Conservation (phyloP, 2,113 vertebrate genomes). For the Thryonomys swinderianus region DNA sequence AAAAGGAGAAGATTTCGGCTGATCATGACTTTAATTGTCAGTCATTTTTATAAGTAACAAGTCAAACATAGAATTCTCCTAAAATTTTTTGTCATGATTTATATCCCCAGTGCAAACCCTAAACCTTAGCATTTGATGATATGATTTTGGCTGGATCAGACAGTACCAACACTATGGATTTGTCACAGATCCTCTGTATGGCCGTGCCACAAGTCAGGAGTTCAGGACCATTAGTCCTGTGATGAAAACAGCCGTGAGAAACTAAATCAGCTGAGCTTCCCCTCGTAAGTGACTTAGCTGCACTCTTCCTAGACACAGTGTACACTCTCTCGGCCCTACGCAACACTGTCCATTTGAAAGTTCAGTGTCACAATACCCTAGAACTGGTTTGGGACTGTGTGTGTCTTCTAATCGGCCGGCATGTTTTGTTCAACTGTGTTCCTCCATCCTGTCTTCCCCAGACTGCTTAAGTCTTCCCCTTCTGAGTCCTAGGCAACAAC, state of each 20-base stretch:
- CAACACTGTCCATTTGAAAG: background rate
- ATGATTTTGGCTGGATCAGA: slow-evolving; percentile 39
- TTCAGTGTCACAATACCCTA: background rate
- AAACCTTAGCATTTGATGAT: background rate
- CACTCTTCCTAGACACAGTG: background rate
- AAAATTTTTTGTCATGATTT: slow-evolving; percentile 9
- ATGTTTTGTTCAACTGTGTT: background rate
- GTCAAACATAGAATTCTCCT: slow-evolving; percentile 23
- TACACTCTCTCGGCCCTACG: background rate
- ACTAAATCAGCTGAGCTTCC: background rate
- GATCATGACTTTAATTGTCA: slow-evolving; percentile 41
- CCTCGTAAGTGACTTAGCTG: background rate
- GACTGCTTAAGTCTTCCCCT: background rate
- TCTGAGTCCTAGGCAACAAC: background rate
- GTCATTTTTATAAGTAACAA: slow-evolving; percentile 45
- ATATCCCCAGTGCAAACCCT: background rate
- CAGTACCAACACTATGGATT: background rate
- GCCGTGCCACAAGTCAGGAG: background rate
- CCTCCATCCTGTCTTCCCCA: slow-evolving; percentile 16
- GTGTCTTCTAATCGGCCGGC: background rate
- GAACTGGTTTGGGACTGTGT: background rate
- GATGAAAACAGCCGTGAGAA: background rate
- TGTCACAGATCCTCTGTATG: background rate
- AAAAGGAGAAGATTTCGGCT: slow-evolving; percentile 42
- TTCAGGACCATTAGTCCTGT: background rate